These are phyloP conservation scores for Antennarius maculatus DNA, from an alignment of 2,797 vertebrate species.

Conservation along the genomic window DNA sequence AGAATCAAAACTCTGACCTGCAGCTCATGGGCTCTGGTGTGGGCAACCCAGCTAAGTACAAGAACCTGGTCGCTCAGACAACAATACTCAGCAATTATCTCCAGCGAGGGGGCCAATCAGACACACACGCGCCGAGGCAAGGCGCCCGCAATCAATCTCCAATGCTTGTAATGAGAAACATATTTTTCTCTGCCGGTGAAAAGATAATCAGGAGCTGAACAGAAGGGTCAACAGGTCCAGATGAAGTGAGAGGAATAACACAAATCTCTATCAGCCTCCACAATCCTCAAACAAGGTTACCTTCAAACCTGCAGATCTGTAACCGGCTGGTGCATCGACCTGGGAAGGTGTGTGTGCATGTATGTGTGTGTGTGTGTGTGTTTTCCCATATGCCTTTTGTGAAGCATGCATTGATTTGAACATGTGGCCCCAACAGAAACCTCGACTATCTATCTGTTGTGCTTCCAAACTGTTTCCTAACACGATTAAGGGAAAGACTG, in stretches of 20 bases:
- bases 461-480: neutral
- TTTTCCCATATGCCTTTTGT: neutral
- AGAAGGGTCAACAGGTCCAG: slow-evolving; percentile 70
- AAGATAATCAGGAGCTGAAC: slow-evolving; percentile 74
- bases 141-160: slow-evolving; percentile 71
- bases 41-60: slow-evolving; percentile 30
- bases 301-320: slow-evolving; percentile 42
- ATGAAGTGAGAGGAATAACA: slow-evolving; percentile 61
- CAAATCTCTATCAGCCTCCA: slow-evolving; percentile 49
- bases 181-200: slow-evolving; percentile 69
- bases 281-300: slow-evolving; percentile 61
- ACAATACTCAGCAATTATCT: slow-evolving; percentile 71
- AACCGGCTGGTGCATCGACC: slow-evolving; percentile 37
- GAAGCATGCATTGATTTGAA: slow-evolving; percentile 17
- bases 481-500: neutral
- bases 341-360: neutral
- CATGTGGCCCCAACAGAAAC: neutral
- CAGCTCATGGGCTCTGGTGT: slow-evolving; percentile 36
- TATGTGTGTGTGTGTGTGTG: slow-evolving; percentile 5
- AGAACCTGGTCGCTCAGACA: slow-evolving; percentile 53
- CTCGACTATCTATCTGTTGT: neutral
- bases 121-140: slow-evolving; percentile 46
- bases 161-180: slow-evolving; percentile 74
- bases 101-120: slow-evolving; percentile 65
- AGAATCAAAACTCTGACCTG: slow-evolving; percentile 46